Evolutionary conservation across 2,113 vertebrate genomes (phyloP).

Genomic region (Motacilla alba): DNA sequence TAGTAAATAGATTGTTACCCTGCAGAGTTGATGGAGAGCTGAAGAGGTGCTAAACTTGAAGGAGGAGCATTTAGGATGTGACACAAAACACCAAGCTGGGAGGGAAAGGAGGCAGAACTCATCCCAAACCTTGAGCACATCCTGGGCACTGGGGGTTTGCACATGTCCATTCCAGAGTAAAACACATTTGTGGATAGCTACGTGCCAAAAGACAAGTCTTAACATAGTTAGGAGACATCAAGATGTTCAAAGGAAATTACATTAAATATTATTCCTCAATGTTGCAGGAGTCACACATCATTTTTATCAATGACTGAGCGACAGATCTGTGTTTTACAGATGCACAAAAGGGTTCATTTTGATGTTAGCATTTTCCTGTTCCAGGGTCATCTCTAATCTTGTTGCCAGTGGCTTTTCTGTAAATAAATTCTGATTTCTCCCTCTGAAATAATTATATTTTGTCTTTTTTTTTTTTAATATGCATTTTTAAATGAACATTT

Average conservation of each 20-base stretch:
- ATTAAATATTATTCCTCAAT: background rate
- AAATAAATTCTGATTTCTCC: background rate
- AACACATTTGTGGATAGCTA: background rate
- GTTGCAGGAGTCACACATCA: background rate
- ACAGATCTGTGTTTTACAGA: background rate
- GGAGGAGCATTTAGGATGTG: fast-evolving
- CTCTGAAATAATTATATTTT: background rate
- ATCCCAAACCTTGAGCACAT: background rate
- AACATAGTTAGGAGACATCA: background rate
- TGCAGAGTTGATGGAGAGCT: background rate
- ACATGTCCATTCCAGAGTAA: background rate
- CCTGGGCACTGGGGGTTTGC: background rate
- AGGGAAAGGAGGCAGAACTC: background rate
- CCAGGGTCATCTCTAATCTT: background rate
- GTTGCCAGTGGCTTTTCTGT: background rate
- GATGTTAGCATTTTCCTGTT: background rate
- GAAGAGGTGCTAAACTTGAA: background rate
- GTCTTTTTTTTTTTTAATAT: background rate
- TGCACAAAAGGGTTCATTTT: background rate
- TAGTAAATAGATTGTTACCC: background rate
- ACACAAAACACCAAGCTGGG: background rate
- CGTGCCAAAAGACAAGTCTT: background rate
- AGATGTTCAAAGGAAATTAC: background rate
- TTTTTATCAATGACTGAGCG: background rate
- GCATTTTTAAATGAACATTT: background rate